Conservation (phyloP, 2,113 vertebrate genomes). For the Arenaria interpres region DNA sequence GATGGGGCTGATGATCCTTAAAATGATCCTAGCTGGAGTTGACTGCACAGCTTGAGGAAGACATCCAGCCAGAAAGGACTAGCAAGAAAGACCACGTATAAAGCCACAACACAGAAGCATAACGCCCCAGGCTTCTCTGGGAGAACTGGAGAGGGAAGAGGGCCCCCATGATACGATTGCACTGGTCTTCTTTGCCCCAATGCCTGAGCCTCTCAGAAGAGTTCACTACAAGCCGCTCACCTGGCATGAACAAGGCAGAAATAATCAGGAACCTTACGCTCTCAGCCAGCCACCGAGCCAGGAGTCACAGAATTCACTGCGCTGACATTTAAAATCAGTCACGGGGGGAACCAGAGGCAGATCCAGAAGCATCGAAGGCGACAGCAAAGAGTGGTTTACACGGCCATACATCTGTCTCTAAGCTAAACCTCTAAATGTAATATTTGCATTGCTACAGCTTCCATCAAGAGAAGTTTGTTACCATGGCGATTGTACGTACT, state of each 20-base stretch:
- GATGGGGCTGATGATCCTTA: not conserved
- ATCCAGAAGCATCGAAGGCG: not conserved
- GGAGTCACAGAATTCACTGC: not conserved
- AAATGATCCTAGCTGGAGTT: not conserved
- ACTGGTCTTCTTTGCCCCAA: not conserved
- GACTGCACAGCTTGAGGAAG: not conserved
- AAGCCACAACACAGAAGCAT: not conserved
- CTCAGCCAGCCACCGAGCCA: not conserved
- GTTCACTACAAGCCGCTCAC: not conserved
- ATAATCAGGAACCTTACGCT: fast-evolving
- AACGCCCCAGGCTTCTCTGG: not conserved
- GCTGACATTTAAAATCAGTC: not conserved
- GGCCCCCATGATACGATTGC: fast-evolving
- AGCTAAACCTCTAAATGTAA: not conserved
- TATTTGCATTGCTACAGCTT: not conserved
- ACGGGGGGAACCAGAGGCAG: not conserved
- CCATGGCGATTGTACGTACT: not conserved
- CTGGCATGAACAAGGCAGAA: not conserved
- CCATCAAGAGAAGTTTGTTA: not conserved
- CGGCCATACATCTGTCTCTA: not conserved
- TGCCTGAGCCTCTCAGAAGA: not conserved
- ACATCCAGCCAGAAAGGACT: not conserved
- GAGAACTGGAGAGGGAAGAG: not conserved
- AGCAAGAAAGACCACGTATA: fast-evolving
- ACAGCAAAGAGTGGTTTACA: not conserved